These are phyloP conservation scores for Motacilla tschutschensis DNA, from an alignment of 2,113 vertebrate species.

Conservation along the genomic window DNA sequence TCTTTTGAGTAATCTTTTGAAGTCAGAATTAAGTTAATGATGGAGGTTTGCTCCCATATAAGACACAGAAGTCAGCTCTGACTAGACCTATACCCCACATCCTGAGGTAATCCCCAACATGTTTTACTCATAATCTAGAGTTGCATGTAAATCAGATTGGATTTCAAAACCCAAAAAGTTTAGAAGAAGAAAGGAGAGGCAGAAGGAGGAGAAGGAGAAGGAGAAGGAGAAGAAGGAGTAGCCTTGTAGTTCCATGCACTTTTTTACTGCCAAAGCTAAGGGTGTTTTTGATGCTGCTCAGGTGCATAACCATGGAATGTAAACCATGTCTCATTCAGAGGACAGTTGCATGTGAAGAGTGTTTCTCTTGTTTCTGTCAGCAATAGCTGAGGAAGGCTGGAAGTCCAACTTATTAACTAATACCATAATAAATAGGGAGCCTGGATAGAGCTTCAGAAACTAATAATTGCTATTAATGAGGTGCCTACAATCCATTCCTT, in stretches of 20 bases:
- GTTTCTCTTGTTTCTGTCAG: not conserved
- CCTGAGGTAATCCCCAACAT: not conserved
- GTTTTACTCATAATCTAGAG: not conserved
- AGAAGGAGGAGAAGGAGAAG: not conserved
- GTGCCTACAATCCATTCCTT: slow-evolving; percentile 5
- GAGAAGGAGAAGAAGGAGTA: not conserved
- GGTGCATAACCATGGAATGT: not conserved
- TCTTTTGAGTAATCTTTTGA: not conserved
- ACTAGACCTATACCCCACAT: not conserved
- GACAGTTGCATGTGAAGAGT: not conserved
- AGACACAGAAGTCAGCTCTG: not conserved
- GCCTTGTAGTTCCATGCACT: not conserved
- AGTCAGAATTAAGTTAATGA: not conserved
- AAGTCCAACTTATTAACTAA: not conserved
- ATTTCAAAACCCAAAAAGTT: not conserved
- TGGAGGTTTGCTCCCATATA: not conserved
- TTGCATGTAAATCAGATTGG: not conserved
- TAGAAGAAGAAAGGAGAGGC: not conserved
- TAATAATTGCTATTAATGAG: slow-evolving; percentile 11
- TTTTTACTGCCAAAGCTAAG: not conserved
- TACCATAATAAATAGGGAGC: not conserved
- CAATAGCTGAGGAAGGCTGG: not conserved
- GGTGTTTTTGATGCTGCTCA: not conserved
- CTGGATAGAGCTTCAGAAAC: not conserved
- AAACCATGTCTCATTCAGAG: not conserved